phyloP scores from a whole-genome alignment of 1,140 invertebrate species.

The Caenorhabditis elegans region WBcel235 BX284603.4:10180501-10181000 shows the following conservation, averaged over 20 bases:
- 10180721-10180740: conserved; percentile 57
- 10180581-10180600: conserved; percentile 6
- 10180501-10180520: conserved; percentile 54
- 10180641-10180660: conserved; percentile 64
- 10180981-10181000: conserved; percentile 52
- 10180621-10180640: conserved; percentile 60
- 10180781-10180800: conserved; percentile 57
- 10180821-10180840: conserved; percentile 58
- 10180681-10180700: conserved; percentile 64
- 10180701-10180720: conserved; percentile 62
- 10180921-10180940: conserved; percentile 59
- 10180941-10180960: conserved; percentile 60
- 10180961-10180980: conserved; percentile 60
- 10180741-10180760: conserved; percentile 50
- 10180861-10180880: conserved; percentile 58
- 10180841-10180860: conserved; percentile 60
- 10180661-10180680: conserved; percentile 65
- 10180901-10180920: conserved; percentile 55
- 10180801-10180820: conserved; percentile 57
- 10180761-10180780: conserved; percentile 64
- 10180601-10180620: conserved; percentile 61
- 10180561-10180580: background rate
- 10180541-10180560: background rate
- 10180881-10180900: conserved; percentile 57
- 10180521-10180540: conserved; percentile 63